phyloP scores from a whole-genome alignment of 2,797 vertebrate species.

The Tamandua tetradactyla region DNA sequence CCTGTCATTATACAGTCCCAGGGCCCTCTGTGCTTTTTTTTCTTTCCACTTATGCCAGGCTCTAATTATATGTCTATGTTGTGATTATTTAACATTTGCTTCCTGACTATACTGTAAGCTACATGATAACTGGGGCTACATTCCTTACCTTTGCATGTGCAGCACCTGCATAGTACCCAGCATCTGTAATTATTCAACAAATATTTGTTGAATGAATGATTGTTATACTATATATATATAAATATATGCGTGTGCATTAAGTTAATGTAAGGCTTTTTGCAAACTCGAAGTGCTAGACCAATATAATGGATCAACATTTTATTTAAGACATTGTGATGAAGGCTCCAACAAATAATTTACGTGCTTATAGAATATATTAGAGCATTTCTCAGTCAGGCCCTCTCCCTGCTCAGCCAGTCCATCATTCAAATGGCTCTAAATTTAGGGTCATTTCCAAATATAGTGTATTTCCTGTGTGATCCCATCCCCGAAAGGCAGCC shows the following conservation, averaged over 20 bases:
- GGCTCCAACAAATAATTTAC: neutral
- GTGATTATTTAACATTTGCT: neutral
- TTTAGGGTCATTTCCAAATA: slow-evolving; percentile 70
- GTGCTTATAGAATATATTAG: neutral
- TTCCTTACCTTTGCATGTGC: neutral
- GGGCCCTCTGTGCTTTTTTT: neutral
- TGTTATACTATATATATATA: neutral
- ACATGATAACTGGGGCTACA: neutral
- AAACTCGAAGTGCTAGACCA: neutral
- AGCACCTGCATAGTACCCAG: neutral
- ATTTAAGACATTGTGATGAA: neutral
- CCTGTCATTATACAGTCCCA: neutral
- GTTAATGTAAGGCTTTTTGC: neutral
- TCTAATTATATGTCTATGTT: neutral
- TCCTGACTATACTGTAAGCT: neutral
- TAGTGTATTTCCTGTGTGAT: slow-evolving; percentile 54
- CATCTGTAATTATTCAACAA: neutral
- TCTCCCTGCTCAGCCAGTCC: neutral
- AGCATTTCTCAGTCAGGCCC: neutral
- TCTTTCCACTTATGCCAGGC: neutral
- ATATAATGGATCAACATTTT: neutral
- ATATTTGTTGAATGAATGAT: neutral
- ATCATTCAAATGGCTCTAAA: slow-evolving; percentile 60
- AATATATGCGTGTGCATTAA: neutral
- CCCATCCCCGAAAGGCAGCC: slow-evolving; percentile 34